Conservation (phyloP, 2,888 invertebrate species). For the Polia nebulosa region DNA sequence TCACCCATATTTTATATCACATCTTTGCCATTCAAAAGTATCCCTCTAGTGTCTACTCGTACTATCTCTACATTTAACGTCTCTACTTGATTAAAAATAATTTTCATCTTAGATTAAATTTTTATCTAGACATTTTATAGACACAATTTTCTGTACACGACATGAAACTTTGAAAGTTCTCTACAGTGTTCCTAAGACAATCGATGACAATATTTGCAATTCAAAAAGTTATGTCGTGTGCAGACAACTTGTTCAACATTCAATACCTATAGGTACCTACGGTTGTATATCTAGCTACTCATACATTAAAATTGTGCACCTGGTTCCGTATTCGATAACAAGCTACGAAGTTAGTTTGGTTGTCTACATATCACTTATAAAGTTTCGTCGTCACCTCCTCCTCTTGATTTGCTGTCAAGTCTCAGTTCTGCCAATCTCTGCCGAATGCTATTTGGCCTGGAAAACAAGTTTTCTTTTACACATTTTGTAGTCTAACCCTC, state of each 20-base stretch:
- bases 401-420: constrained; percentile 86
- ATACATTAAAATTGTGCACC: constrained; percentile 76
- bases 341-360: constrained; percentile 59
- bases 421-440: constrained; percentile 86
- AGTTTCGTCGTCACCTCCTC: constrained; percentile 84
- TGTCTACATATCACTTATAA: constrained; percentile 68
- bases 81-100: constrained; percentile 63
- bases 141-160: constrained; percentile 34
- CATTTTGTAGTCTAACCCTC: neutral
- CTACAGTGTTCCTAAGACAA: constrained; percentile 39
- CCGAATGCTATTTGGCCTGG: constrained; percentile 84
- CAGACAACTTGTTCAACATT: constrained; percentile 58
- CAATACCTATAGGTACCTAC: constrained; percentile 60
- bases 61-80: constrained; percentile 65
- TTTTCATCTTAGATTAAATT: constrained; percentile 27
- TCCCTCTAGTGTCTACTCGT: constrained; percentile 63
- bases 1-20: constrained; percentile 74
- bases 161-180: constrained; percentile 18
- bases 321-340: constrained; percentile 70
- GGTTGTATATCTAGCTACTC: constrained; percentile 67
- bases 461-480: constrained; percentile 4
- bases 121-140: constrained; percentile 45
- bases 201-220: constrained; percentile 37
- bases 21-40: constrained; percentile 69
- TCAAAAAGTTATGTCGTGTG: constrained; percentile 32